phyloP scores from a whole-genome alignment of 2,797 vertebrate genomes.

The Semotilus atromaculatus region DNA sequence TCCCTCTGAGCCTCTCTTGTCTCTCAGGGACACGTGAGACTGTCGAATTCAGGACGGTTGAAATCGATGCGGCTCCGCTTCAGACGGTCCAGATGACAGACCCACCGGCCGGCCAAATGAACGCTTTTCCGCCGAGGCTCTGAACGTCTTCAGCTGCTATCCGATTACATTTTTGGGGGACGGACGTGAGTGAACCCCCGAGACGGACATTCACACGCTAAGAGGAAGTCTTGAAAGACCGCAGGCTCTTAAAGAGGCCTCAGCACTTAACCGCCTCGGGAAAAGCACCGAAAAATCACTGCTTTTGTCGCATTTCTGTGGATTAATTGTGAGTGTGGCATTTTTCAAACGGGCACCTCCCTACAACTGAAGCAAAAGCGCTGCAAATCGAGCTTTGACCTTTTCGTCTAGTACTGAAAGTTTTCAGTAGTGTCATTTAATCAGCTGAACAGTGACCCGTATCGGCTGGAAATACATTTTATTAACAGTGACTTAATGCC shows the following conservation, averaged over 20 bases:
- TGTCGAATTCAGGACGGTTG: constrained; percentile 63
- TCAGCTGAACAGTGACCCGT: not conserved
- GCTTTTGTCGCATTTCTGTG: constrained; percentile 8
- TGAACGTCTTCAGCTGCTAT: constrained; percentile 60
- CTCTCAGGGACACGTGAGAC: constrained; percentile 74
- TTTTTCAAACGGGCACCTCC: not conserved
- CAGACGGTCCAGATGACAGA: constrained; percentile 37
- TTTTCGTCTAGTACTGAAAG: constrained; percentile 14
- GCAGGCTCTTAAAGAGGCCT: constrained; percentile 65
- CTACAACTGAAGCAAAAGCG: not conserved
- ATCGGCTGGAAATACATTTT: not conserved
- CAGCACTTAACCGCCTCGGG: constrained; percentile 7
- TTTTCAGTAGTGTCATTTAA: constrained; percentile 20
- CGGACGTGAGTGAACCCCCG: constrained; percentile 74
- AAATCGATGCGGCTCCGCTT: constrained; percentile 58
- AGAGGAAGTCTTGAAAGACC: constrained; percentile 67
- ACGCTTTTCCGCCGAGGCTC: constrained; percentile 30
- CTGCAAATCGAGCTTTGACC: not conserved
- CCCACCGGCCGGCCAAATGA: not conserved
- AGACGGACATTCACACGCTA: constrained; percentile 68
- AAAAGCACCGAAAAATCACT: not conserved
- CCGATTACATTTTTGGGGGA: constrained; percentile 62
- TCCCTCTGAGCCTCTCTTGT: constrained; percentile 73
- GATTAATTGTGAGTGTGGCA: constrained; percentile 13
- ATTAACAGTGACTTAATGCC: not conserved